Conservation (phyloP, 2,888 invertebrate species). For the Aelia acuminata region DNA sequence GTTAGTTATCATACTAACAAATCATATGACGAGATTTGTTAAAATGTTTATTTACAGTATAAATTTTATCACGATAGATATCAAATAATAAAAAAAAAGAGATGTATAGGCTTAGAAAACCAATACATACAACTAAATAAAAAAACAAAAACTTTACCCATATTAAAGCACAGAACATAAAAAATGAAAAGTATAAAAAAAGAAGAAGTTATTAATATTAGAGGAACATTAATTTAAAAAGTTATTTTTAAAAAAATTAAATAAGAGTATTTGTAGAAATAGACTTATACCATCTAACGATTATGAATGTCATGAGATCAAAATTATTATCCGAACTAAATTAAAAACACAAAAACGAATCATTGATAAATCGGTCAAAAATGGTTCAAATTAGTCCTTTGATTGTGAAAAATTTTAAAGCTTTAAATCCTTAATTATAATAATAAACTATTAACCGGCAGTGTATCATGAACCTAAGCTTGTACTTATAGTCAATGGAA, state of each 20-base stretch:
- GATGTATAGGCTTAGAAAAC: background rate
- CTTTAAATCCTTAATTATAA: constrained; percentile 34
- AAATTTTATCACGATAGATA: background rate
- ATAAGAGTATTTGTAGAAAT: constrained; percentile 52
- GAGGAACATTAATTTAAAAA: constrained; percentile 44
- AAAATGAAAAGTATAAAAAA: constrained; percentile 26
- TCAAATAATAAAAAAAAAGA: constrained; percentile 27
- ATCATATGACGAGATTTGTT: constrained; percentile 45
- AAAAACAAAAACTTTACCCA: background rate
- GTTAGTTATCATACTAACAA: constrained; percentile 29
- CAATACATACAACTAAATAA: constrained; percentile 34
- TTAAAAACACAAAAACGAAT: constrained; percentile 35
- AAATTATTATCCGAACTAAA: constrained; percentile 37
- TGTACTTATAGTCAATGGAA: constrained; percentile 44
- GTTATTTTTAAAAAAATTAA: constrained; percentile 50
- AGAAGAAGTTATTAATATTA: constrained; percentile 7
- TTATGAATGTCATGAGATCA: constrained; percentile 45
- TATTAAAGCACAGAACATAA: constrained; percentile 43
- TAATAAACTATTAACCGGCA: constrained; percentile 30
- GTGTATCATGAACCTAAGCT: constrained; percentile 55
- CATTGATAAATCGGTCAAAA: background rate
- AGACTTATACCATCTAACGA: constrained; percentile 36
- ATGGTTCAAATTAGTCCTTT: constrained; percentile 22
- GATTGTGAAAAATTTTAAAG: constrained; percentile 39
- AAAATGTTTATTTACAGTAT: constrained; percentile 33